Percentiles rank a stretch among this genome's conserved stretches.
Evolutionary conservation across 1,140 invertebrate species (phyloP).

Genomic region (Homalodisca vitripennis): DNA sequence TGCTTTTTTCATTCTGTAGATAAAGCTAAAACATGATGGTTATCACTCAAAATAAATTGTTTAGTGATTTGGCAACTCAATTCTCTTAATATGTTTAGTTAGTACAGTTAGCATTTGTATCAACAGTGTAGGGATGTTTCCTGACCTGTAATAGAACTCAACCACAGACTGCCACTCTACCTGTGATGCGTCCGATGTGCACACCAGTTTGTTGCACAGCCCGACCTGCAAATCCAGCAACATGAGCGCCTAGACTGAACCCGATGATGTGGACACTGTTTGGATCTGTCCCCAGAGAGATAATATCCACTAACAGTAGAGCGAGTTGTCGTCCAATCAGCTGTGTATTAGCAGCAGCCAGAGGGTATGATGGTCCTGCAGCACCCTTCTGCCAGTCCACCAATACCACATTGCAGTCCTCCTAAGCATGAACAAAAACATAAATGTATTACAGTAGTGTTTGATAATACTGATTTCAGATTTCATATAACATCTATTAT

Average conservation of each 20-base stretch:
- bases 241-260: conserved; percentile 76
- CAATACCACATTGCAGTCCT: conserved; percentile 52
- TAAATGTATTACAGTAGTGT: not conserved
- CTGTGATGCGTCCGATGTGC: conserved; percentile 67
- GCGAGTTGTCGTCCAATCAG: conserved; percentile 62
- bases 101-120: not conserved
- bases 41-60: too few relatives aligned
- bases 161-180: too few relatives aligned
- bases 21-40: too few relatives aligned
- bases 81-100: not conserved
- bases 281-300: conserved; percentile 47
- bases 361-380: conserved; percentile 54
- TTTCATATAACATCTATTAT: not conserved
- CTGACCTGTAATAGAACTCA: too few relatives aligned
- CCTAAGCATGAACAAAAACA: conserved; percentile 45
- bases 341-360: conserved; percentile 63
- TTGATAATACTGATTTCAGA: conserved; percentile 10
- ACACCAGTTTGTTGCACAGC: conserved; percentile 55
- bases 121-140: not conserved
- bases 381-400: conserved; percentile 55
- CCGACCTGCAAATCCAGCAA: conserved; percentile 69
- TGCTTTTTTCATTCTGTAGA: too few relatives aligned
- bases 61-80: too few relatives aligned
- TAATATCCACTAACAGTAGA: conserved; percentile 50
- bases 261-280: conserved; percentile 67